These are phyloP conservation scores for Rhea americana DNA, from an alignment of 2,113 vertebrate genomes.

Conservation along the genomic window DNA sequence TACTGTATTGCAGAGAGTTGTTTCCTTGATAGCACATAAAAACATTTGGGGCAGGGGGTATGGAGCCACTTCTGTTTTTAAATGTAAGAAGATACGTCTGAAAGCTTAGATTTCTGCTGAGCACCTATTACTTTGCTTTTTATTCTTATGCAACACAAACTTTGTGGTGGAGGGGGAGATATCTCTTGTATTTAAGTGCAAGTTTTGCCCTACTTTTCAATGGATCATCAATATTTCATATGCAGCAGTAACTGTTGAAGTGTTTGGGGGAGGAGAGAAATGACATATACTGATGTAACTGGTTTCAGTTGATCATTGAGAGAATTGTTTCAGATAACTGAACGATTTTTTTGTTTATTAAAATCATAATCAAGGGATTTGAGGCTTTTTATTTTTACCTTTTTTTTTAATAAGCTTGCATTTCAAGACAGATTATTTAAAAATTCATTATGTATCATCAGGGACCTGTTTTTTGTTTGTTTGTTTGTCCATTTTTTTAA, in stretches of 20 bases:
- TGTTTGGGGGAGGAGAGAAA: neutral
- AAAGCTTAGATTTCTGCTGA: neutral
- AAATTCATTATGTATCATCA: too few species aligned
- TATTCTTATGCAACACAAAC: neutral
- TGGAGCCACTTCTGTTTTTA: neutral
- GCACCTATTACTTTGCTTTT: neutral
- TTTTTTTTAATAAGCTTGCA: too few species aligned
- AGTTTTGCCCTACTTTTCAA: neutral
- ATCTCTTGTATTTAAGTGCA: neutral
- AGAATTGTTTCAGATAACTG: neutral
- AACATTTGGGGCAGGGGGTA: neutral
- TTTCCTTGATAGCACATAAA: neutral
- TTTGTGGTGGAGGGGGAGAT: neutral
- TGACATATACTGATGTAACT: neutral
- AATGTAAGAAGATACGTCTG: neutral
- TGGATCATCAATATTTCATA: neutral
- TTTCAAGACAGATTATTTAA: too few species aligned
- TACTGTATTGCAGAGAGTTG: neutral
- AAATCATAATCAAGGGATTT: too few species aligned
- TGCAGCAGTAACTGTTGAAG: neutral
- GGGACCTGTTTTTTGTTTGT: too few species aligned
- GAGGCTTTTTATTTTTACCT: too few species aligned
- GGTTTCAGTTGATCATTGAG: neutral
- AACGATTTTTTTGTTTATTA: too few species aligned
- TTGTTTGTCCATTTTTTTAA: too few species aligned